A percentile compares a stretch with the other conserved stretches of the same genome.
Conservation (phyloP, 2,113 vertebrate genomes). For the Paramormyrops kingsleyae region DNA sequence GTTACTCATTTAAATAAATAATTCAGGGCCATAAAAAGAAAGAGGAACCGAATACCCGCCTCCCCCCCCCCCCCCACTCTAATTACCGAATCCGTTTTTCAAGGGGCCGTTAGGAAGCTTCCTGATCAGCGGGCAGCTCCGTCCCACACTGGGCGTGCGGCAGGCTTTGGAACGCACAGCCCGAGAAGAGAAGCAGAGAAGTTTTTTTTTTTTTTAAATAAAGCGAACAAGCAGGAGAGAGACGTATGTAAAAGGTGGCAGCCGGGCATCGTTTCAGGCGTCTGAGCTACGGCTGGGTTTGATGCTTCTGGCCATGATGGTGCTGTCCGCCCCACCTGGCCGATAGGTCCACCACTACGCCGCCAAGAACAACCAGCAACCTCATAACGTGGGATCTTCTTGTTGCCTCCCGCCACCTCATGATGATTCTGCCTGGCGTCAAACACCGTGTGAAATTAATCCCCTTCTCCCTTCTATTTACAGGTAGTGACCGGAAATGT, state of each 20-base stretch:
- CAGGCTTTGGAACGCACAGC: background rate
- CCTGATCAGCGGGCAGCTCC: background rate
- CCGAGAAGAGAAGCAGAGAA: background rate
- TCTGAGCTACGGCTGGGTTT: background rate
- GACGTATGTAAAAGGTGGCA: background rate
- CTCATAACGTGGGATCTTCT: background rate
- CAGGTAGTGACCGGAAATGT: background rate
- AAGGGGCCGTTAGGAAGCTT: background rate
- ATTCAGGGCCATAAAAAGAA: background rate
- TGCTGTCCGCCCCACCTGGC: background rate
- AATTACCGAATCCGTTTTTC: background rate
- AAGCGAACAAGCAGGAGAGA: background rate
- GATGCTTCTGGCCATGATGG: background rate
- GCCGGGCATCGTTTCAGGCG: background rate
- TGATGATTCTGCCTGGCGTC: background rate
- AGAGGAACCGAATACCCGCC: background rate
- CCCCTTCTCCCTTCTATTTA: background rate
- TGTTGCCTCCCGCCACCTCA: background rate
- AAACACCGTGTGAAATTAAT: background rate
- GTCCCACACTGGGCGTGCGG: background rate
- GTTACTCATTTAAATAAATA: conserved; percentile 3
- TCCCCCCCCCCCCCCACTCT: no score
- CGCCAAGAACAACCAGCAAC: background rate
- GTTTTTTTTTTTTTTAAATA: background rate
- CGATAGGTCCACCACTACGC: background rate